These are phyloP conservation scores for Ptyas mucosa DNA, from an alignment of 2,113 vertebrate species.

Conservation along the genomic window DNA sequence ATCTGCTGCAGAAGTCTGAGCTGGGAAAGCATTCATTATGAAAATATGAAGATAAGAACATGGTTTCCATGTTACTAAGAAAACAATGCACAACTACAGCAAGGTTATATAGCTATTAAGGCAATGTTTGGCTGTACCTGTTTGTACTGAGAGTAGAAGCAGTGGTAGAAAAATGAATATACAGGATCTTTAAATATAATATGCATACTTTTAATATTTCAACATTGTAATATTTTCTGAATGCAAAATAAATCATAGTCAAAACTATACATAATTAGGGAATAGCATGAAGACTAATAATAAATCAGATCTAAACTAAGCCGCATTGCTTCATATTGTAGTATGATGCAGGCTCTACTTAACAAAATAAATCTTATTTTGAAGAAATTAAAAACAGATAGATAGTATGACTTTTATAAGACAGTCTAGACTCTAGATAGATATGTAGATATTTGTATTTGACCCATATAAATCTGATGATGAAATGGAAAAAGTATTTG, in stretches of 20 bases:
- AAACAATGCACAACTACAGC: constrained; percentile 60
- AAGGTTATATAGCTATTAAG: constrained; percentile 52
- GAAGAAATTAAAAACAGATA: constrained; percentile 33
- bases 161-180: constrained; percentile 29
- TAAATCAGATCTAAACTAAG: not conserved
- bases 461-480: not conserved
- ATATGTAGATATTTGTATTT: not conserved
- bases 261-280: not conserved
- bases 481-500: not conserved
- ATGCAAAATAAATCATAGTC: not conserved
- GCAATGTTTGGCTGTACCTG: not conserved
- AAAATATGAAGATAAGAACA: constrained; percentile 74
- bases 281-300: not conserved
- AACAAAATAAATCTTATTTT: constrained; percentile 33
- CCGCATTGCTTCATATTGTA: not conserved
- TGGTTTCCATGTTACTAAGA: constrained; percentile 65
- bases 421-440: constrained; percentile 12
- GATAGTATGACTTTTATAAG: not conserved
- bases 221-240: constrained; percentile 34
- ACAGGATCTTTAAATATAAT: constrained; percentile 55
- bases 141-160: not conserved
- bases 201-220: constrained; percentile 58
- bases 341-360: constrained; percentile 10
- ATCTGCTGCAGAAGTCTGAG: constrained; percentile 67
- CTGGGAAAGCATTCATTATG: constrained; percentile 75